Conservation (phyloP, 2,113 vertebrate species). For the Rhinichthys klamathensis region DNA sequence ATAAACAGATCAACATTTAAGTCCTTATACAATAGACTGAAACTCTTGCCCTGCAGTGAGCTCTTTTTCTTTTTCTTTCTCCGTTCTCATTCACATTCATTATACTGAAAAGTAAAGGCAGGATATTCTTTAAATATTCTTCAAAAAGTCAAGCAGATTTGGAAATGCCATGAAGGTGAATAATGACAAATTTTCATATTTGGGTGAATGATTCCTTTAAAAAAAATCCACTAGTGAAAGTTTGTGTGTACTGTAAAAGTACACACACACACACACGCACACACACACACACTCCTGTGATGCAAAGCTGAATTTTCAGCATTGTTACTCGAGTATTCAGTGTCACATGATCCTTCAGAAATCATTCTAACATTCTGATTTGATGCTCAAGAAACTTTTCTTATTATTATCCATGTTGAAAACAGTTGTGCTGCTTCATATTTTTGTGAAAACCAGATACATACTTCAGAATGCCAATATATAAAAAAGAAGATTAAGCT, state of each 20-base stretch:
- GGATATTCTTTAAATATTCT: neutral
- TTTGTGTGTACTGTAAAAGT: too few relatives aligned
- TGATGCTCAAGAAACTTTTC: neutral
- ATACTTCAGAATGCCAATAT: neutral
- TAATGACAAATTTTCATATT: neutral
- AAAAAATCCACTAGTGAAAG: neutral
- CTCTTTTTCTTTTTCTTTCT: neutral
- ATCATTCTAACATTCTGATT: neutral
- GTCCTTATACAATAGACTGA: neutral
- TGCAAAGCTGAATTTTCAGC: neutral
- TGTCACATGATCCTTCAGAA: neutral
- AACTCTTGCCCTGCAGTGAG: neutral
- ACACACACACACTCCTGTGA: neutral
- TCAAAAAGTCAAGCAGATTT: neutral
- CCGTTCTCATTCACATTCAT: neutral
- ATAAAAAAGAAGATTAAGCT: neutral
- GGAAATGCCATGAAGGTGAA: neutral
- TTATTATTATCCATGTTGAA: neutral
- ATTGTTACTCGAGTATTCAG: neutral
- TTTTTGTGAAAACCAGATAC: neutral
- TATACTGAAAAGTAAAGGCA: neutral
- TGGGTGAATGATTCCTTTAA: neutral
- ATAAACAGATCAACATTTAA: constrained; percentile 14
- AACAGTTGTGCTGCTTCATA: neutral
- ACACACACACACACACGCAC: too few relatives aligned